These are phyloP conservation scores for Bagarius yarrelli DNA, from an alignment of 2,113 vertebrate species.

Conservation along the genomic window DNA sequence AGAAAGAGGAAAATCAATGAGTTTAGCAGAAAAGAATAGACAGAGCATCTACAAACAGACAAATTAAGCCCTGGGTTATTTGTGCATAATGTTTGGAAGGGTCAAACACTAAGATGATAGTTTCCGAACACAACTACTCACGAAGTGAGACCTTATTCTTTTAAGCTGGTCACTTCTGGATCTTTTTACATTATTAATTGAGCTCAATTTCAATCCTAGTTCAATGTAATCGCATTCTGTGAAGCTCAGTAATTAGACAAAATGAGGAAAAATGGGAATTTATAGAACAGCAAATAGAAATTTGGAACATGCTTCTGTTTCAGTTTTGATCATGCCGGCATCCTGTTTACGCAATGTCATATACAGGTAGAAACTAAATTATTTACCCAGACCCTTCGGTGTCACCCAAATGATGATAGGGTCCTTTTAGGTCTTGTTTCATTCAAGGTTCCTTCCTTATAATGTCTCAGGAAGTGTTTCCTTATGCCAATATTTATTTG, in stretches of 20 bases:
- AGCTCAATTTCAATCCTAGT: background rate
- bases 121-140: background rate
- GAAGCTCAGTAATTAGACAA: background rate
- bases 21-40: conserved; percentile 1
- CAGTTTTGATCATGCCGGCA: too few relatives aligned
- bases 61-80: conserved; percentile 13
- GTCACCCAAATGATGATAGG: too few relatives aligned
- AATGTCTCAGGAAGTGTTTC: too few relatives aligned
- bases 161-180: background rate
- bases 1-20: conserved; percentile 27
- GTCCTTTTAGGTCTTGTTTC: too few relatives aligned
- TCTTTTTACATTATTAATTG: background rate
- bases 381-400: too few relatives aligned
- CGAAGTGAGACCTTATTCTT: background rate
- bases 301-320: background rate
- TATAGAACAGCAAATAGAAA: background rate
- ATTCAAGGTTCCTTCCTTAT: too few relatives aligned
- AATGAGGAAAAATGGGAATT: background rate
- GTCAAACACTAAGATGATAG: conserved; percentile 24
- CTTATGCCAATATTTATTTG: too few relatives aligned
- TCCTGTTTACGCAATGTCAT: too few relatives aligned
- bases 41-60: background rate
- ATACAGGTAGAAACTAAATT: too few relatives aligned
- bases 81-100: background rate
- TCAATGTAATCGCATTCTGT: background rate